Evolutionary conservation across 2,113 vertebrate species (phyloP).

Genomic region (Oxyruncus cristatus): DNA sequence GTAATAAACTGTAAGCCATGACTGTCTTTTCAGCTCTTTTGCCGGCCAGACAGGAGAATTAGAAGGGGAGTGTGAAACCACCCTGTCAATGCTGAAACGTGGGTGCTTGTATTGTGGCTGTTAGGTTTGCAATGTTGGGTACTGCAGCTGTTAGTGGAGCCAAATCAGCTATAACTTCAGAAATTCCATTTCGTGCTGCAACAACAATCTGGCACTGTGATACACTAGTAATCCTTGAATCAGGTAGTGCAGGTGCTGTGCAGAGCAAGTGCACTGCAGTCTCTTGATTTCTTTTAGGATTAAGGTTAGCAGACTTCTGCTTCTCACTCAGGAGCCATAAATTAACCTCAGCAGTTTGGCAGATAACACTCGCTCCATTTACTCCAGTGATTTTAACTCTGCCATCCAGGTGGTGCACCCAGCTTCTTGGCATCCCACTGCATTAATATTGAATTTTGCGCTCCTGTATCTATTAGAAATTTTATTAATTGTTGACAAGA

Average conservation of each 20-base stretch:
- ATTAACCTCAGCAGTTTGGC: not conserved
- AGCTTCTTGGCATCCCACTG: not conserved
- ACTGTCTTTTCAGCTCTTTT: not conserved
- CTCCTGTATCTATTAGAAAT: not conserved
- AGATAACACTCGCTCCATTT: not conserved
- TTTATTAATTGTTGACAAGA: not conserved
- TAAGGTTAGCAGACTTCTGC: not conserved
- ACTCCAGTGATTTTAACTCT: not conserved
- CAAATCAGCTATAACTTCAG: not conserved
- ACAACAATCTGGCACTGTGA: not conserved
- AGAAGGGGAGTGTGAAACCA: not conserved
- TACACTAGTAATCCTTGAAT: not conserved
- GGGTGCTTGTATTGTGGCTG: not conserved
- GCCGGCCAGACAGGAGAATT: not conserved
- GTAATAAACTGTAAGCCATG: not conserved
- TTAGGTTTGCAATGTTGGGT: not conserved
- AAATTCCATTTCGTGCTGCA: not conserved
- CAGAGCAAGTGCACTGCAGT: not conserved
- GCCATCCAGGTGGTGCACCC: not conserved
- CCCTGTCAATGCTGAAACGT: accelerated
- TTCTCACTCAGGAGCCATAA: not conserved
- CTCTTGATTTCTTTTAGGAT: not conserved
- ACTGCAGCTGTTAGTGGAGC: not conserved
- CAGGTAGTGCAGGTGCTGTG: not conserved
- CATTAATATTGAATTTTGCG: not conserved